A percentile compares a stretch with the other conserved stretches of the same genome.
These are phyloP conservation scores for Esox lucius DNA, from an alignment of 2,797 vertebrate genomes.

Conservation along the genomic window DNA sequence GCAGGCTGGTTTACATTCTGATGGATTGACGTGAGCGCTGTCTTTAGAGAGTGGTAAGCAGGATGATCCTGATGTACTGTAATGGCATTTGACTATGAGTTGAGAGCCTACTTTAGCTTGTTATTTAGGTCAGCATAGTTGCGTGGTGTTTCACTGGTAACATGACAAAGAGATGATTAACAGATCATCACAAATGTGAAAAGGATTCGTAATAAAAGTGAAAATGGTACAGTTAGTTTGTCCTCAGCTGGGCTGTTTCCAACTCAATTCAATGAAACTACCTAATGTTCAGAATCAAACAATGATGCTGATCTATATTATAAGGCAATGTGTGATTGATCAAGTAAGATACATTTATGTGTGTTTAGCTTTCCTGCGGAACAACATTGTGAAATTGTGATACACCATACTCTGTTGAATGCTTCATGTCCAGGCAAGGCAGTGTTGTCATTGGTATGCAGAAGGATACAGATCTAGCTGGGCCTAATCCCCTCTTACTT, in stretches of 20 bases:
- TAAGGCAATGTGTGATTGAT: neutral
- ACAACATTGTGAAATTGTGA: conserved; percentile 46
- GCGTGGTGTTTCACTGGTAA: neutral
- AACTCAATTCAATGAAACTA: neutral
- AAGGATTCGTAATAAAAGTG: neutral
- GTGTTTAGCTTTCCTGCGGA: neutral
- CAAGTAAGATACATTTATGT: neutral
- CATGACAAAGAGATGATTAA: neutral
- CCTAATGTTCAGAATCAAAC: neutral
- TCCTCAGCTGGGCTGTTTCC: neutral
- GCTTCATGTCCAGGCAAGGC: conserved; percentile 37
- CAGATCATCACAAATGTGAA: neutral
- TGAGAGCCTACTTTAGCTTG: conserved; percentile 57
- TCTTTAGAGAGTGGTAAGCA: conserved; percentile 57
- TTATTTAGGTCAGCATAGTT: conserved; percentile 69
- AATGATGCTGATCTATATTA: neutral
- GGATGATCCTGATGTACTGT: conserved; percentile 69
- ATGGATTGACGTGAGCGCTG: conserved; percentile 41
- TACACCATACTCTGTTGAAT: conserved; percentile 37
- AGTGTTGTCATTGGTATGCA: conserved; percentile 52
- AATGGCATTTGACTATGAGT: conserved; percentile 67
- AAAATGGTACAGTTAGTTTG: neutral
- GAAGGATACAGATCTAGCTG: conserved; percentile 44
- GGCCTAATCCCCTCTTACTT: conserved; percentile 49
- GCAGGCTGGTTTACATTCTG: conserved; percentile 23